Evolutionary conservation across 2,113 vertebrate genomes (phyloP).

Genomic region (Zosterops borbonicus): DNA sequence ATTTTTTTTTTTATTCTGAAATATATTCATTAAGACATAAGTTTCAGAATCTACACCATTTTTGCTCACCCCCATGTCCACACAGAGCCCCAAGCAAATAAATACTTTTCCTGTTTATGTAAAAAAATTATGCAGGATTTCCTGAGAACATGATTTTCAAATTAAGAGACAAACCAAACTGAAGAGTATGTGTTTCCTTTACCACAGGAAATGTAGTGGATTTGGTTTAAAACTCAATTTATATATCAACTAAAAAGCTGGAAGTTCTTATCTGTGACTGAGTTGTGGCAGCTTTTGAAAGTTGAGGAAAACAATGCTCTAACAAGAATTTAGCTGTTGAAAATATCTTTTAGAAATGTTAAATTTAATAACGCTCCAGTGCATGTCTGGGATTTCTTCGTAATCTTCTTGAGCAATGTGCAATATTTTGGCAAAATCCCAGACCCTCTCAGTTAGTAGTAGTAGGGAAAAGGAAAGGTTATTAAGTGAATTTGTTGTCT

Average conservation of each 20-base stretch:
- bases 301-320: slow-evolving; percentile 29
- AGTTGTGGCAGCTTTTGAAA: slow-evolving; percentile 38
- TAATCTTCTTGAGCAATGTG: slow-evolving; percentile 67
- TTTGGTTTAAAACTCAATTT: slow-evolving; percentile 59
- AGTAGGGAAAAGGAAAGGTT: slow-evolving; percentile 55
- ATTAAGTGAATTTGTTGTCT: slow-evolving; percentile 63
- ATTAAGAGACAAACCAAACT: slow-evolving; percentile 68
- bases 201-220: slow-evolving; percentile 65
- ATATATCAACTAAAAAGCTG: slow-evolving; percentile 60
- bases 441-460: slow-evolving; percentile 44
- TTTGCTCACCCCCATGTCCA: neutral
- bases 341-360: slow-evolving; percentile 70
- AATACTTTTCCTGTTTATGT: slow-evolving; percentile 71
- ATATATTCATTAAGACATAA: neutral
- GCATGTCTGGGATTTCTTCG: slow-evolving; percentile 65
- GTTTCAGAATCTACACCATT: slow-evolving; percentile 1
- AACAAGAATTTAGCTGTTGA: slow-evolving; percentile 54
- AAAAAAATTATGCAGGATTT: slow-evolving; percentile 66
- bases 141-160: slow-evolving; percentile 71
- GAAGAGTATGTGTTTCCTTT: slow-evolving; percentile 63
- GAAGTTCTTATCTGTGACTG: slow-evolving; percentile 56
- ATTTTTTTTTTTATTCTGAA: slow-evolving; percentile 17
- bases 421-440: slow-evolving; percentile 67
- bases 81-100: slow-evolving; percentile 59
- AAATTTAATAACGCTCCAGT: slow-evolving; percentile 60